Percentiles rank a stretch among this genome's conserved stretches.
Conservation (phyloP, 2,797 vertebrate genomes). For the Falco peregrinus region DNA sequence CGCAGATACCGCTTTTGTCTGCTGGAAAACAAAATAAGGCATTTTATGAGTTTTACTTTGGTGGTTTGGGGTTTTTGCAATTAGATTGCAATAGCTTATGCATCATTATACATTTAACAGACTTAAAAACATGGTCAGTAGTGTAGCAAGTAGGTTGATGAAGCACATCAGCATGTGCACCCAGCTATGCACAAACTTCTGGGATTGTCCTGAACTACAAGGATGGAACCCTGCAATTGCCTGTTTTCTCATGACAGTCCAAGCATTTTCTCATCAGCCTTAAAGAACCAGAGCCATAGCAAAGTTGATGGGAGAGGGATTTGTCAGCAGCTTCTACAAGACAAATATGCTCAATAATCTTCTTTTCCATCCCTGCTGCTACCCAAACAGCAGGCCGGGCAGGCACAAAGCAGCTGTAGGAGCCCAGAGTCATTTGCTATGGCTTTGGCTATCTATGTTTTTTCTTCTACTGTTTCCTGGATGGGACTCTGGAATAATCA, state of each 20-base stretch:
- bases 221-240: not conserved
- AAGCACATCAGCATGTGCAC: not conserved
- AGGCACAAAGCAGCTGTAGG: not conserved
- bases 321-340: not conserved
- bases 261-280: not conserved
- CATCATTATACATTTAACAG: not conserved
- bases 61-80: not conserved
- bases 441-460: not conserved
- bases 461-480: not conserved
- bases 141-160: not conserved
- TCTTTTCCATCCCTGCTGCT: not conserved
- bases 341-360: not conserved
- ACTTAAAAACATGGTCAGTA: not conserved
- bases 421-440: not conserved
- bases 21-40: not conserved
- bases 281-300: not conserved
- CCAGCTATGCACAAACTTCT: not conserved
- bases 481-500: not conserved
- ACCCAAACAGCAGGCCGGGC: not conserved
- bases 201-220: not conserved
- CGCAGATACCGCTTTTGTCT: not conserved
- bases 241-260: not conserved
- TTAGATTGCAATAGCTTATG: not conserved
- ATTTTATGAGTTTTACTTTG: not conserved
- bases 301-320: not conserved